Evolutionary conservation across 2,797 vertebrate species (phyloP).

Genomic region (Hippoglossus hippoglossus): DNA sequence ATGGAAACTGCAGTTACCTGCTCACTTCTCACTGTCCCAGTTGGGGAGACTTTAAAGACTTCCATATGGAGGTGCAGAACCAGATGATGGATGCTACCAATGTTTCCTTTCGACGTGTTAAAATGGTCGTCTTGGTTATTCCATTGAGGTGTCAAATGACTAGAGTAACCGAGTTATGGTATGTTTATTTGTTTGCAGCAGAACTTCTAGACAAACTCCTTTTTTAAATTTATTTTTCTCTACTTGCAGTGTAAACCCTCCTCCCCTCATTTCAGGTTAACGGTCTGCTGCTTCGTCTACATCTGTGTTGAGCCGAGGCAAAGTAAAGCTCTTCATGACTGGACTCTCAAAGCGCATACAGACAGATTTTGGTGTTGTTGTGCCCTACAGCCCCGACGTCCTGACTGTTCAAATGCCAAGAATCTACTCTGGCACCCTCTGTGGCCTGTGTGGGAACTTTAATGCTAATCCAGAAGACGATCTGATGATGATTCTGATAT

Average conservation of each 20-base stretch:
- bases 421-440: constrained; percentile 67
- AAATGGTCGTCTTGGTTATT: constrained; percentile 34
- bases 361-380: constrained; percentile 62
- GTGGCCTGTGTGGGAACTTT: constrained; percentile 72
- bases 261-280: constrained; percentile 42
- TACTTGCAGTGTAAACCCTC: constrained; percentile 7
- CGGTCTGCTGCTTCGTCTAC: constrained; percentile 38
- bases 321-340: constrained; percentile 69
- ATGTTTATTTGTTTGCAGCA: background rate
- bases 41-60: constrained; percentile 31
- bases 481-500: constrained; percentile 16
- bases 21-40: constrained; percentile 60
- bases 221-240: background rate
- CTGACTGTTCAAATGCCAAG: constrained; percentile 70
- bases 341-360: constrained; percentile 64
- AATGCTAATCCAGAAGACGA: constrained; percentile 54
- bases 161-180: constrained; percentile 39
- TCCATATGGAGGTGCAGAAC: constrained; percentile 36
- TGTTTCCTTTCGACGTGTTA: constrained; percentile 22
- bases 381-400: constrained; percentile 59
- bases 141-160: constrained; percentile 31
- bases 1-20: constrained; percentile 80
- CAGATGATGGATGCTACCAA: constrained; percentile 3
- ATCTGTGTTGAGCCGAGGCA: constrained; percentile 40
- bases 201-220: background rate